phyloP scores from a whole-genome alignment of 2,888 invertebrate species.

The Sphecodes monilicornis region DNA sequence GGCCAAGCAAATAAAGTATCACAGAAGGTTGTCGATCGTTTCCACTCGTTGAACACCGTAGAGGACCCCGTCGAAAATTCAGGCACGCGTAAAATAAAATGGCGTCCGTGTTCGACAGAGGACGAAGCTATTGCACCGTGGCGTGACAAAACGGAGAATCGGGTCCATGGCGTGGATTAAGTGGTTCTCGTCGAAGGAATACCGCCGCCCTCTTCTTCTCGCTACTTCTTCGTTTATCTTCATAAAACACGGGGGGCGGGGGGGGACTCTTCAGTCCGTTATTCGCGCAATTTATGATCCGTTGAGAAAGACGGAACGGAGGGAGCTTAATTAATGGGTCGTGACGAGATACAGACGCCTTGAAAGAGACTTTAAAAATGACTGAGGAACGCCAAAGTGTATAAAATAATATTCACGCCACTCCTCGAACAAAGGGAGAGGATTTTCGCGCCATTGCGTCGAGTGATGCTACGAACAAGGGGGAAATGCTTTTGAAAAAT shows the following conservation, averaged over 20 bases:
- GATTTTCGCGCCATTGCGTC: not conserved
- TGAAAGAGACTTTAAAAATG: not conserved
- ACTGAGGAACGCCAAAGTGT: not conserved
- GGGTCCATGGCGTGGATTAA: not conserved
- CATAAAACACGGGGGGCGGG: not conserved
- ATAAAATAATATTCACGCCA: not conserved
- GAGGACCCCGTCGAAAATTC: not conserved
- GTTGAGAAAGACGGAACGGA: too few relatives aligned
- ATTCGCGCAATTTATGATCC: slow-evolving; percentile 31
- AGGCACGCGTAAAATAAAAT: slow-evolving; percentile 5
- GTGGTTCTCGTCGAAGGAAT: not conserved
- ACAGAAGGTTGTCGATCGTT: not conserved
- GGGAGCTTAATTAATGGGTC: slow-evolving; percentile 33
- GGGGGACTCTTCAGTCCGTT: slow-evolving; percentile 19
- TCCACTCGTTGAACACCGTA: not conserved
- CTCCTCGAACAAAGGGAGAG: not conserved
- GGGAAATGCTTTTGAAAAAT: slow-evolving; percentile 1
- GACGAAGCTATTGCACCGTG: not conserved
- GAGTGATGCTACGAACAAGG: not conserved
- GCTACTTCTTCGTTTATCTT: slow-evolving; percentile 1
- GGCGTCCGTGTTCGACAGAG: not conserved
- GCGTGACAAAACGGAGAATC: not conserved
- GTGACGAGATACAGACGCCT: not conserved
- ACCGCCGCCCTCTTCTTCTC: not conserved
- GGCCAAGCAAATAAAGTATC: not conserved